Base-by-base conservation (phyloP, 2,888 invertebrate species). In the Mongoloraphidia duomilia region DNA sequence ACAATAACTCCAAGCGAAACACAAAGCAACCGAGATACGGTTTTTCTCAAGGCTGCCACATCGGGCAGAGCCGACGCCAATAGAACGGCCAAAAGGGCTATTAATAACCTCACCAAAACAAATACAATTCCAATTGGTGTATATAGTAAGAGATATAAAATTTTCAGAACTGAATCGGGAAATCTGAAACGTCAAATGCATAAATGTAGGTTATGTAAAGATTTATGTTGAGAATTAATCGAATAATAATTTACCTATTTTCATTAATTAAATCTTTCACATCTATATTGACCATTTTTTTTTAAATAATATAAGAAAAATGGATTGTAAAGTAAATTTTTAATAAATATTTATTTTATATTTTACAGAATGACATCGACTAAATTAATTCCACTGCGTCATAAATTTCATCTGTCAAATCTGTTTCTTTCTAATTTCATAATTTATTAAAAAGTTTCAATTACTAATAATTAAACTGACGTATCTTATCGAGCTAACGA, bases 1-100 rank as follows among this genome's bases (percentile, higher is more conserved):
- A 79, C 74, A 50, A 75, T 74, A 69, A 70, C 68, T 65, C 79
- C 79, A 62, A 79, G 74, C 8, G 75, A 71, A 65, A 76, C 69
- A 56, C 76, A 76, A 13, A 78, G 72, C n/a, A 77, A 59, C 34
- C 74, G 75, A 12, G 74, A 72, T 42, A 77, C 60, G 59, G 77
- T 61, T 57, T 74, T 74, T 52, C 75, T 67, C 13, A 74, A 65
- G 10, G 72, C 68, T 44, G 72, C 72, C 56, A 74, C 72, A 59
- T 77, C 74, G 36, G 77, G 76, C 54, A 78, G 65, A 57, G 76
- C 65, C 56, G 74, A 74, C 46, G 75, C 73, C 36, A 76, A 69
- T 48, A 77, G 62, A 68, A 77, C 72, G 51, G 77, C 65, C 56
- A 74, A 60, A 55, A 77, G 59, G 2, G 71, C 75, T 58, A 77